Percentiles rank a stretch among this genome's conserved stretches.
phyloP scores from a whole-genome alignment of 1,140 invertebrate genomes.

The Orius insidiosus region DNA sequence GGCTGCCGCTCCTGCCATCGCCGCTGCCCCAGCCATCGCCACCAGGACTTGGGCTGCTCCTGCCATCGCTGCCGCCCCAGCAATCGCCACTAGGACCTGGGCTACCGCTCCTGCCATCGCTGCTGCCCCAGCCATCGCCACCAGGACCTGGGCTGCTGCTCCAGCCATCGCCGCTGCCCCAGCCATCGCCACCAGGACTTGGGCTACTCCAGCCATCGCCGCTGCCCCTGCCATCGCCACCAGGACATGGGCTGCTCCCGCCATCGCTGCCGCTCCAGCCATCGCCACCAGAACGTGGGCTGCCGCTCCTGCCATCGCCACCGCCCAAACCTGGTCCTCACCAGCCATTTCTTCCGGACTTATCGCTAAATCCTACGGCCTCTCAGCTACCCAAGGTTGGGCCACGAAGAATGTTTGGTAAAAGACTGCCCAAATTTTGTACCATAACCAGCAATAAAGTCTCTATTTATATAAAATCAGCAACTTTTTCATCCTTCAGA shows the following conservation, averaged over 20 bases:
- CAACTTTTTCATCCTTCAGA: too few relatives aligned
- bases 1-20: too few relatives aligned
- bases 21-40: constrained; percentile 12
- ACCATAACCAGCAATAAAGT: too few relatives aligned
- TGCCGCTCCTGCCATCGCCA: constrained; percentile 21
- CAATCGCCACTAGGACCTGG: constrained; percentile 2
- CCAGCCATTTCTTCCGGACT: constrained; percentile 16
- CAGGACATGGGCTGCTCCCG: too few relatives aligned
- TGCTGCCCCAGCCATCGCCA: constrained; percentile 16
- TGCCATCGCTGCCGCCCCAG: constrained; percentile 14
- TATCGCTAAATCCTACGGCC: constrained; percentile 11
- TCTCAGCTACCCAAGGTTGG: too few relatives aligned
- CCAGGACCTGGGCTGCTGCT: constrained; percentile 11
- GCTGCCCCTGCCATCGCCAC: too few relatives aligned
- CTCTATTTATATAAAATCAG: too few relatives aligned
- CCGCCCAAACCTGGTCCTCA: constrained; percentile 10
- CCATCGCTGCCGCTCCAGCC: too few relatives aligned
- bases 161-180: constrained; percentile 12
- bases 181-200: too few relatives aligned
- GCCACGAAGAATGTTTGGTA: too few relatives aligned
- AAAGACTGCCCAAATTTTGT: too few relatives aligned
- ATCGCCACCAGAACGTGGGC: constrained; percentile 21
- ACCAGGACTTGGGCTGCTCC: constrained; percentile 20
- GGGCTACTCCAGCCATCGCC: too few relatives aligned
- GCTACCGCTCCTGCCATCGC: constrained; percentile 14